Base-by-base conservation (phyloP, 2,797 vertebrate genomes). In the Centroberyx gerrardi region DNA sequence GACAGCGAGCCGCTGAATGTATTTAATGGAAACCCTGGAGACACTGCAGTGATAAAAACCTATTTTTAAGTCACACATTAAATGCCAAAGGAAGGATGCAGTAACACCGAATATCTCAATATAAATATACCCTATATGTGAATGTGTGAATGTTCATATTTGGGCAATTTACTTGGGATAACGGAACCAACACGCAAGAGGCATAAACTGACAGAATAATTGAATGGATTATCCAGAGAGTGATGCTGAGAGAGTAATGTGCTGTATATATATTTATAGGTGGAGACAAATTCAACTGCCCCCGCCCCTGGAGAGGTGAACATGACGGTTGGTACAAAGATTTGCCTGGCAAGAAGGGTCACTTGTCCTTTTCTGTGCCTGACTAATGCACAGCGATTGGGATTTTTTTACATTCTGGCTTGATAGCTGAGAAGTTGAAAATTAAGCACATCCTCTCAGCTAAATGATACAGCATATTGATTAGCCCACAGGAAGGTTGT, bases 401-500 rank as follows among this genome's bases (percentile, higher is more conserved):
- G 6, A 42, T 3, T n/a, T 18, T 33, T 61, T n/a, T 42, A n/a
- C 44, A 46, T 46, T 5, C 44, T 2, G 14, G 44, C 14, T 46
- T 40, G 38, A 38, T 40, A 61, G 38, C 58, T 28, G 65, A 85
- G 70, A 70, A 83, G 63, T 40, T 51, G 65, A 68, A 80, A 77
- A 87, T 79, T 28, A 78, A 83, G 74, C 65, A 44, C 40, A 14
- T 29, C 42, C 64, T 81, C 62, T 82, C 72, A 79, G 62, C 78
- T 69, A 61, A 80, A 78, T 74, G 69, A 76, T 81, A 74, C 63
- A 62, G 54, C 17, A 1, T 79, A 87, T 83, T 67, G 78, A 87
- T 76, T 85, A 42, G 66, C 76, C 68, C 22, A 4, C 62, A 83
- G 87, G 82, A 76, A 85, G 63, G 84, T 82, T 89, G 79, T 71